Percentiles rank a stretch among this genome's conserved stretches.
phyloP scores from a whole-genome alignment of 2,113 vertebrate species.

The Eubucco bourcierii region DNA sequence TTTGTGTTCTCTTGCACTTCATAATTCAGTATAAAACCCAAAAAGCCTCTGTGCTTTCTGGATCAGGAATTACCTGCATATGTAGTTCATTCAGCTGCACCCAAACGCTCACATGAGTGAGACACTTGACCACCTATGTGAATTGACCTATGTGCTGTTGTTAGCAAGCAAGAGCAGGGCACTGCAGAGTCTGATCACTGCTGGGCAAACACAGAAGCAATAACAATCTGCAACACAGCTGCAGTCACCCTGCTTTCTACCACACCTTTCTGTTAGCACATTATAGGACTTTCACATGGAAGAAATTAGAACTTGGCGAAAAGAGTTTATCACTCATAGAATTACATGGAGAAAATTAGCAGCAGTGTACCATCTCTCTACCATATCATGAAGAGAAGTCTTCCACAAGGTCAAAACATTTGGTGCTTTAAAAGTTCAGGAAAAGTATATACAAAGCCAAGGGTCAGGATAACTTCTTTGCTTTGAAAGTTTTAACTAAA shows the following conservation, averaged over 20 bases:
- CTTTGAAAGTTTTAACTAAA: neutral
- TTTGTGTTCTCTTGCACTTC: neutral
- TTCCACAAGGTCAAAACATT: neutral
- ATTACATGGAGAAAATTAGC: neutral
- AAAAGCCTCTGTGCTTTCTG: neutral
- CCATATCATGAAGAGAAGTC: neutral
- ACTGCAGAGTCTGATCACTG: neutral
- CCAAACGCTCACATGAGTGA: accelerated
- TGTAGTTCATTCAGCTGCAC: neutral
- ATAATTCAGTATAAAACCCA: neutral
- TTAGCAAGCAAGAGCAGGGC: neutral
- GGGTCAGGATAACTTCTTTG: neutral
- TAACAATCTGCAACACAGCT: neutral
- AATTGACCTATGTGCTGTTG: neutral
- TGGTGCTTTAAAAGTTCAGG: neutral
- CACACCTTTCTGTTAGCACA: neutral
- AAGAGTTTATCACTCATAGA: neutral
- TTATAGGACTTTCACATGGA: neutral
- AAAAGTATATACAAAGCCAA: neutral
- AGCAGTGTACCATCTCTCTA: neutral
- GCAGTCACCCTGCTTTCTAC: neutral
- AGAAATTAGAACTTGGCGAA: neutral
- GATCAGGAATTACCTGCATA: neutral
- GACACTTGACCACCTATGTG: neutral
- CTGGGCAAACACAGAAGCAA: neutral